A percentile compares a stretch with the other conserved stretches of the same genome.
These are phyloP conservation scores for Cirrhinus mrigala DNA, from an alignment of 2,797 vertebrate species.

Conservation along the genomic window DNA sequence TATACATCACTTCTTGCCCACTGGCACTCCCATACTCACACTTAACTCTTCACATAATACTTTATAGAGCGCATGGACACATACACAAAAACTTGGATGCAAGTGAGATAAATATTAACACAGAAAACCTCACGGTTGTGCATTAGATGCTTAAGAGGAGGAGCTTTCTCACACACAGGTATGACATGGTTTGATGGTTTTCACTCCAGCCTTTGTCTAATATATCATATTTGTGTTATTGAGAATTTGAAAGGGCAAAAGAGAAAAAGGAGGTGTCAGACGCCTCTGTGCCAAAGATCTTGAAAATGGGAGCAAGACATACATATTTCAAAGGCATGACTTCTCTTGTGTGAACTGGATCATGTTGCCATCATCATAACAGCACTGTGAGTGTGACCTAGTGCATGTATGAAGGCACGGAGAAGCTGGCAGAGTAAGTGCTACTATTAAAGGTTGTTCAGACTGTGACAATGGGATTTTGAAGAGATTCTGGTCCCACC, in stretches of 20 bases:
- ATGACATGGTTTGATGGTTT: constrained; percentile 21
- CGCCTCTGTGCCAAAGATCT: neutral
- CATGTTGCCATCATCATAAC: constrained; percentile 4
- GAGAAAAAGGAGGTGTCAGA: constrained; percentile 8
- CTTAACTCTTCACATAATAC: constrained; percentile 24
- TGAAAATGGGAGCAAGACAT: constrained; percentile 14
- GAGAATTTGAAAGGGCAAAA: constrained; percentile 25
- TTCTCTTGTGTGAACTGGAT: constrained; percentile 23
- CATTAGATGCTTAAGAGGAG: constrained; percentile 4
- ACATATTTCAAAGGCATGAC: constrained; percentile 27
- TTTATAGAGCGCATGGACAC: constrained; percentile 13
- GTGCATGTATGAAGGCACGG: constrained; percentile 53
- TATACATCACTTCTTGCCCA: constrained; percentile 59
- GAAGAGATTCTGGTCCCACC: neutral
- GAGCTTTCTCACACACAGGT: constrained; percentile 10
- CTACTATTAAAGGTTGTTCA: constrained; percentile 64
- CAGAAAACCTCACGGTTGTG: constrained; percentile 30
- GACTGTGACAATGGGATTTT: constrained; percentile 52
- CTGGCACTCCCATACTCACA: neutral
- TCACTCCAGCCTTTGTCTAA: neutral
- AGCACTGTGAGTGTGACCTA: constrained; percentile 12
- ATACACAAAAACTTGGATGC: constrained; percentile 17
- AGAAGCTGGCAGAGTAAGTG: constrained; percentile 53
- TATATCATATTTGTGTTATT: constrained; percentile 3
- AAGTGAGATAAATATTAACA: constrained; percentile 25